Evolutionary conservation across 35 echinoderm and acorn worm genomes (phyloP).

Genomic region (Hemicentrotus pulcherrimus): DNA sequence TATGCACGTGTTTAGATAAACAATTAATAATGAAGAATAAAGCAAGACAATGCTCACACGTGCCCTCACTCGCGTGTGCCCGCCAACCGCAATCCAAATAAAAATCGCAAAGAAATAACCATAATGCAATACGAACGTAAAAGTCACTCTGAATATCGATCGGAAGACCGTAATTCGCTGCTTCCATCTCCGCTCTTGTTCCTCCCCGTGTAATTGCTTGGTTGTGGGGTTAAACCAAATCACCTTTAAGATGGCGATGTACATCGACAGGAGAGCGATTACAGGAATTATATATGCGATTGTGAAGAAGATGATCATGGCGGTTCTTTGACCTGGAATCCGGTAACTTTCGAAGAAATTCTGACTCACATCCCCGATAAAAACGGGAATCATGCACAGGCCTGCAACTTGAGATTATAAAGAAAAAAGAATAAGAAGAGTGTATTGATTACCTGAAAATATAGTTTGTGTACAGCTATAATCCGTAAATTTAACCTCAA

Average conservation of each 20-base stretch:
- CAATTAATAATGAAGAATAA: neutral
- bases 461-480: no score
- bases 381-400: neutral
- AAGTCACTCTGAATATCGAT: neutral
- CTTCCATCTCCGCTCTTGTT: neutral
- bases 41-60: neutral
- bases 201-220: neutral
- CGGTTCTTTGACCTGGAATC: neutral
- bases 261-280: neutral
- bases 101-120: neutral
- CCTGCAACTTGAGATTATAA: neutral
- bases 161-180: neutral
- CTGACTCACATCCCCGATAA: neutral
- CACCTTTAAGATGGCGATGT: conserved; percentile 22
- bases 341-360: neutral
- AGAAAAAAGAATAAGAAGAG: neutral
- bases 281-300: neutral
- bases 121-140: neutral
- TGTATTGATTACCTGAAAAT: neutral
- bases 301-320: neutral
- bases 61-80: neutral
- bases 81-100: neutral
- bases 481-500: neutral
- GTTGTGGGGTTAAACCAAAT: neutral
- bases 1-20: neutral